phyloP scores from a whole-genome alignment of 2,888 invertebrate genomes.

The Acronicta psi region DNA sequence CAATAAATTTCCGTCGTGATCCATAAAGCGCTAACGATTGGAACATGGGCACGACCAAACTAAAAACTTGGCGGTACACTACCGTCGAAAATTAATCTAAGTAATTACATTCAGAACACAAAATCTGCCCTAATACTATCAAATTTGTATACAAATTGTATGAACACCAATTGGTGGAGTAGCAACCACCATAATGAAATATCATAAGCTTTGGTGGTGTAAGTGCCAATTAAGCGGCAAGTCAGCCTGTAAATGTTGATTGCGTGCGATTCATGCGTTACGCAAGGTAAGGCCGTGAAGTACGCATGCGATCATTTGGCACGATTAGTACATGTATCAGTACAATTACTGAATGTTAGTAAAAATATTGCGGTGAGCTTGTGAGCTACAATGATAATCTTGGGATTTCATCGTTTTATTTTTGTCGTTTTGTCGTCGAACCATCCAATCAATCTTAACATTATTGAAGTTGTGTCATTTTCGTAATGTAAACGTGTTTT shows the following conservation, averaged over 20 bases:
- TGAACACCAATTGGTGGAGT: constrained; percentile 32
- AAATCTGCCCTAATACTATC: neutral
- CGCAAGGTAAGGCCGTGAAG: constrained; percentile 15
- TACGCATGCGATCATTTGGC: constrained; percentile 35
- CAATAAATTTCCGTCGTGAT: too few species aligned
- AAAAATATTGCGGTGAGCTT: neutral
- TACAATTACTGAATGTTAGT: constrained; percentile 10
- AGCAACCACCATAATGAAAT: constrained; percentile 49
- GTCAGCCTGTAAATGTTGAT: constrained; percentile 54
- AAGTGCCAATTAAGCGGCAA: constrained; percentile 55
- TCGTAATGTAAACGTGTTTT: too few species aligned
- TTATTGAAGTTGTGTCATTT: too few species aligned
- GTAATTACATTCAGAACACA: neutral
- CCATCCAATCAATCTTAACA: too few species aligned
- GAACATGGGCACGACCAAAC: too few species aligned
- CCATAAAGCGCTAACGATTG: too few species aligned
- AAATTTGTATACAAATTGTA: neutral
- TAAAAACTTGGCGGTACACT: too few species aligned
- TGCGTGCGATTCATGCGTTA: constrained; percentile 55
- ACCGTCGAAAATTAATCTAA: too few species aligned
- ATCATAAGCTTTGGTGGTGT: constrained; percentile 45
- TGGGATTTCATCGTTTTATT: too few species aligned
- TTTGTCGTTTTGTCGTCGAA: too few species aligned
- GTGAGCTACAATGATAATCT: too few species aligned
- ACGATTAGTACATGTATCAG: constrained; percentile 35